phyloP scores from a whole-genome alignment of 2,888 invertebrate genomes.

The Leptinotarsa rubiginosa region DNA sequence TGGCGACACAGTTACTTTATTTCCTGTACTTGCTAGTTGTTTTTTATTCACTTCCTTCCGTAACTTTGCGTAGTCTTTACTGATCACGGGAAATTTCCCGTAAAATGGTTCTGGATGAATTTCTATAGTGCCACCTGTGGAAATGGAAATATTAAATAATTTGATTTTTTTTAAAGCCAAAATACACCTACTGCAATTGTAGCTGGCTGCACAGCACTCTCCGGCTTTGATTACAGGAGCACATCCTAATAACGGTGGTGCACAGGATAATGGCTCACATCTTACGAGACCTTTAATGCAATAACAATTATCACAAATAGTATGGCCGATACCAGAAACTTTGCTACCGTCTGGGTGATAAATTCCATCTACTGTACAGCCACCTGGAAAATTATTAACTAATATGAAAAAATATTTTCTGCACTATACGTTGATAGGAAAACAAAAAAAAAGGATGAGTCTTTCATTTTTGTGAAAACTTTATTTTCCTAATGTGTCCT shows the following conservation, averaged over 20 bases:
- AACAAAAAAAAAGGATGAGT: too few species aligned
- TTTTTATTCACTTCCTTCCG: slow-evolving; percentile 64
- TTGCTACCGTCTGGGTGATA: slow-evolving; percentile 79
- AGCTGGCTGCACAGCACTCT: slow-evolving; percentile 87
- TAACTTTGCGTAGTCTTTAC: slow-evolving; percentile 69
- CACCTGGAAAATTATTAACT: slow-evolving; percentile 53
- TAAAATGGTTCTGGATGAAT: slow-evolving; percentile 69
- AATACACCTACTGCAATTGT: slow-evolving; percentile 77
- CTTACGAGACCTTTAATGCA: slow-evolving; percentile 80
- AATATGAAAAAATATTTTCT: too few species aligned
- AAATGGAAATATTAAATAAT: slow-evolving; percentile 29
- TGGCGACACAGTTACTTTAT: slow-evolving; percentile 46
- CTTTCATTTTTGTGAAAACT: too few species aligned
- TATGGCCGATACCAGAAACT: slow-evolving; percentile 70
- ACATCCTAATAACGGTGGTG: slow-evolving; percentile 81
- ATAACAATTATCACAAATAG: slow-evolving; percentile 83
- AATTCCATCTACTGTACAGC: slow-evolving; percentile 74
- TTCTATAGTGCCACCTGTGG: slow-evolving; percentile 69
- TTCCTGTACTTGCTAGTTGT: slow-evolving; percentile 32
- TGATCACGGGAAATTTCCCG: slow-evolving; percentile 68
- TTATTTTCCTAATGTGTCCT: too few species aligned
- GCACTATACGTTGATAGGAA: too few species aligned
- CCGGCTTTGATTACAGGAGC: slow-evolving; percentile 79
- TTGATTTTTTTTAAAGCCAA: background rate
- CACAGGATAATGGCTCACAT: slow-evolving; percentile 82